Evolutionary conservation across 2,888 invertebrate genomes (phyloP).

Genomic region (Mimumesa dahlbomi): DNA sequence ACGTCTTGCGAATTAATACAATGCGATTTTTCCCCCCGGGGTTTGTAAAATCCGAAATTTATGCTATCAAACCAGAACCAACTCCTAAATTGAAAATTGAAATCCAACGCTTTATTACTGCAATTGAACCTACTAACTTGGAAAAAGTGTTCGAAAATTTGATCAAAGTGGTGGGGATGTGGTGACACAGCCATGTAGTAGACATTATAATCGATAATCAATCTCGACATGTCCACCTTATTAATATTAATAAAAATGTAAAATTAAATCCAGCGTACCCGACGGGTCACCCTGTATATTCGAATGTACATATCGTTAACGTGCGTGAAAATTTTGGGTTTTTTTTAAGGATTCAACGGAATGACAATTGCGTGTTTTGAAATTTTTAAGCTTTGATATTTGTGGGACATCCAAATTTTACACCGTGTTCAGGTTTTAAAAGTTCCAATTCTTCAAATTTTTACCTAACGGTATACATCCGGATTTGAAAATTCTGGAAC

Average conservation of each 20-base stretch:
- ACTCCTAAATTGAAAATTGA: constrained; percentile 1
- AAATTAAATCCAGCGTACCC: neutral
- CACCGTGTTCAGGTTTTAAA: no score
- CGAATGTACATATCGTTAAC: no score
- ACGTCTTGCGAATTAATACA: neutral
- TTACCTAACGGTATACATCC: no score
- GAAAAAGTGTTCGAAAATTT: constrained; percentile 17
- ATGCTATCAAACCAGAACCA: constrained; percentile 3
- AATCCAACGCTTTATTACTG: constrained; percentile 1
- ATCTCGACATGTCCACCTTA: neutral
- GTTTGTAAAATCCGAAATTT: neutral
- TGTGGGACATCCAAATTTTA: no score
- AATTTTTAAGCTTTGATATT: no score
- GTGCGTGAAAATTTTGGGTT: no score
- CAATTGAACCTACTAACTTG: neutral
- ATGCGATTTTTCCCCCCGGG: neutral
- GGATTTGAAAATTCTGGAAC: no score
- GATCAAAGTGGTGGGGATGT: neutral
- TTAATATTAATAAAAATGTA: constrained; percentile 5
- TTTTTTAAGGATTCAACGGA: no score
- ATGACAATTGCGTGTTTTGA: no score
- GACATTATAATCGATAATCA: constrained; percentile 2
- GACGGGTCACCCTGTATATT: neutral
- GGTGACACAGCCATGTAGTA: neutral
- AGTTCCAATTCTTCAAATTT: no score